Evolutionary conservation across 2,888 invertebrate species (phyloP).

Genomic region (Eupeodes latifasciatus): DNA sequence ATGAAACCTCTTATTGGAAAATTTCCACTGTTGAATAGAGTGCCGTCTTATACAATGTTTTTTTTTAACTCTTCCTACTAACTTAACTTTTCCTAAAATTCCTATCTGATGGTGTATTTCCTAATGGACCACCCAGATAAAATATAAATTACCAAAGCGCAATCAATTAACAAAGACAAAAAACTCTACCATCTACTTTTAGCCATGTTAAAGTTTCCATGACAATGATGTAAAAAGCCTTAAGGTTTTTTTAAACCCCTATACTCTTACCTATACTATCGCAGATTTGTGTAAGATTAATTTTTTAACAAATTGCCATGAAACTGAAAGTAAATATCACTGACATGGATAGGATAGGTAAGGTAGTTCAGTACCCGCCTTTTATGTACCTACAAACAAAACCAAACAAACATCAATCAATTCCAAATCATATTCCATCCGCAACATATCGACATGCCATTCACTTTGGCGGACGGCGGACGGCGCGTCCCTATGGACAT

Average conservation of each 20-base stretch:
- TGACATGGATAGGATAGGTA: background rate
- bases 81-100: too few relatives aligned
- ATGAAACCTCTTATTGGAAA: too few relatives aligned
- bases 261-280: too few relatives aligned
- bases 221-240: constrained; percentile 1
- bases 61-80: too few relatives aligned
- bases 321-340: constrained; percentile 46
- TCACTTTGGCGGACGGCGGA: constrained; percentile 23
- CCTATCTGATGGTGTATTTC: background rate
- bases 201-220: background rate
- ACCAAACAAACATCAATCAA: constrained; percentile 31
- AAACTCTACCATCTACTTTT: background rate
- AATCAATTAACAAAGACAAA: background rate
- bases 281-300: constrained; percentile 9
- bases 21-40: too few relatives aligned
- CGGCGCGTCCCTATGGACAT: background rate
- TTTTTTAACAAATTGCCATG: constrained; percentile 18
- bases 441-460: constrained; percentile 51
- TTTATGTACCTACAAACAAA: background rate
- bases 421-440: constrained; percentile 50
- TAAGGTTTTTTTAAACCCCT: background rate
- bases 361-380: background rate
- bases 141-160: background rate
- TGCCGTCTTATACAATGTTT: too few relatives aligned
- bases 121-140: background rate